Evolutionary conservation across 1,140 invertebrate genomes (phyloP).

Genomic region (Apis laboriosa): DNA sequence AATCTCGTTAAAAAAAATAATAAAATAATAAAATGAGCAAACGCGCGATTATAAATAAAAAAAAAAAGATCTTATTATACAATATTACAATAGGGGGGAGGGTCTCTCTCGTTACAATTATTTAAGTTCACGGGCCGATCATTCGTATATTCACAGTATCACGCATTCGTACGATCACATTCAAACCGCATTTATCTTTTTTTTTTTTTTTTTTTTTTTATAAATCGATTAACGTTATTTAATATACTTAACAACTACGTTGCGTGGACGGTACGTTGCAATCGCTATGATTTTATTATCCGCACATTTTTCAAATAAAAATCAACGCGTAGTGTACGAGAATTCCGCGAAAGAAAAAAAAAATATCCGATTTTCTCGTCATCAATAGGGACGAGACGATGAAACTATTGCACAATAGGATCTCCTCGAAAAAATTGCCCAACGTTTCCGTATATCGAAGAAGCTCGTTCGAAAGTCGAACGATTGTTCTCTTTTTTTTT

Average conservation of each 20-base stretch:
- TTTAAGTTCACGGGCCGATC: constrained; percentile 37
- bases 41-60: constrained; percentile 66
- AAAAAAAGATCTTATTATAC: constrained; percentile 65
- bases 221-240: constrained; percentile 14
- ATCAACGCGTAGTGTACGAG: neutral
- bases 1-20: constrained; percentile 44
- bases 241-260: neutral
- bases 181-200: neutral
- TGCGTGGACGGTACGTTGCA: constrained; percentile 26
- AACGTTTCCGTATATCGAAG: no score
- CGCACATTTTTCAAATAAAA: neutral
- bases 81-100: constrained; percentile 36
- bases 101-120: constrained; percentile 49
- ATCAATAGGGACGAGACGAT: no score
- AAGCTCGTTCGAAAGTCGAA: no score
- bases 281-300: neutral
- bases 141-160: constrained; percentile 12
- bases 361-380: no score
- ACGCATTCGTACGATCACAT: constrained; percentile 10
- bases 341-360: no score
- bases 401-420: no score
- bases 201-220: neutral
- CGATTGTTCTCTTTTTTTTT: neutral
- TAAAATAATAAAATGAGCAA: constrained; percentile 66
- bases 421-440: no score